Conservation (phyloP, 2,113 vertebrate species). For the Chrysemys picta region DNA sequence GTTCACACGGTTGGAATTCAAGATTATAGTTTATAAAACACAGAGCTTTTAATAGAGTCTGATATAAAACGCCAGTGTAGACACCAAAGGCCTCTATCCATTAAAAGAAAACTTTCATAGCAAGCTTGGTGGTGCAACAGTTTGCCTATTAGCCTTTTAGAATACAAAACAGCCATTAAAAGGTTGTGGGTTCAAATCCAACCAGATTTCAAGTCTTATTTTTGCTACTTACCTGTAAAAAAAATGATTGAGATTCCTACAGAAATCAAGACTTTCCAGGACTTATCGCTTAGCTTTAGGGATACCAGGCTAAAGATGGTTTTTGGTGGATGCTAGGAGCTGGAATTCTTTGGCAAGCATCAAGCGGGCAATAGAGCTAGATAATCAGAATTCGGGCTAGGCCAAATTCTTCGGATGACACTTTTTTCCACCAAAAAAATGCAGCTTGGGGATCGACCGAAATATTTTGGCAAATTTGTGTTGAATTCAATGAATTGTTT, state of each 20-base stretch:
- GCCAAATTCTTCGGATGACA: not conserved
- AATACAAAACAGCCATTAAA: too few species aligned
- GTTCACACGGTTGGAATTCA: not conserved
- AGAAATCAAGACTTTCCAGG: not conserved
- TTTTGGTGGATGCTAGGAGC: not conserved
- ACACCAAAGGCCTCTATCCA: not conserved
- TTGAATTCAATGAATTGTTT: not conserved
- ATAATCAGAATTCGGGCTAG: not conserved
- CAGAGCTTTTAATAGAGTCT: not conserved
- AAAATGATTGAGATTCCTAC: not conserved
- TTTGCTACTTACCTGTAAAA: not conserved
- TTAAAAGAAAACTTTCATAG: not conserved
- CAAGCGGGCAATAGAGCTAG: not conserved
- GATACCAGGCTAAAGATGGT: not conserved
- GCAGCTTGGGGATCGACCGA: not conserved
- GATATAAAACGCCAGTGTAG: not conserved
- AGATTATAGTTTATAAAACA: not conserved
- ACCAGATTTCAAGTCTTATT: too few species aligned
- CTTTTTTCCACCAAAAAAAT: not conserved
- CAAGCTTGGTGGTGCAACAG: too few species aligned
- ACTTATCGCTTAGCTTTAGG: not conserved
- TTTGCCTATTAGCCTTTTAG: not conserved
- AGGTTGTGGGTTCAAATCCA: not conserved
- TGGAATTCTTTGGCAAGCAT: not conserved
- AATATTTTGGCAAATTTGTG: not conserved